Evolutionary conservation across 2,888 invertebrate species (phyloP).

Genomic region (Drosophila falleni): DNA sequence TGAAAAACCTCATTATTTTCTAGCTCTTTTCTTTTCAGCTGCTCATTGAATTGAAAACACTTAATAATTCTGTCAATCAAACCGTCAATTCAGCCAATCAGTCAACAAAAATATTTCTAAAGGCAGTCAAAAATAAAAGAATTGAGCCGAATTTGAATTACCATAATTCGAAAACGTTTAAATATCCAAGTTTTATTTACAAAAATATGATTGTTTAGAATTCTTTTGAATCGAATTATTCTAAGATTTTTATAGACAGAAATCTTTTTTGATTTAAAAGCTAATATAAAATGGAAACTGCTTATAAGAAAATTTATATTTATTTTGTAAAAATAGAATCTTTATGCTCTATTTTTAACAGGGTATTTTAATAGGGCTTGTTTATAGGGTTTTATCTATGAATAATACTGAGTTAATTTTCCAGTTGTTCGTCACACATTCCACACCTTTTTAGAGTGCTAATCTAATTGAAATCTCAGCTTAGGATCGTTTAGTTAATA

Average conservation of each 20-base stretch:
- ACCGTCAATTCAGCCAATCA: background rate
- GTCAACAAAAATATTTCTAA: background rate
- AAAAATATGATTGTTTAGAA: too few species aligned
- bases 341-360: background rate
- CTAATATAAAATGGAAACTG: too few species aligned
- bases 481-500: constrained; percentile 41
- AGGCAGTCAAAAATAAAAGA: background rate
- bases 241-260: too few species aligned
- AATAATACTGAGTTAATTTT: constrained; percentile 12
- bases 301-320: too few species aligned
- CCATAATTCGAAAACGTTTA: too few species aligned
- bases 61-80: background rate
- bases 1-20: background rate
- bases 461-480: constrained; percentile 47
- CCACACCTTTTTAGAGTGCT: constrained; percentile 35
- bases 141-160: too few species aligned
- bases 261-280: too few species aligned
- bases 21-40: background rate
- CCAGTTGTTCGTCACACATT: constrained; percentile 17
- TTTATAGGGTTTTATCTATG: background rate
- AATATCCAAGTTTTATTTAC: too few species aligned
- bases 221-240: too few species aligned
- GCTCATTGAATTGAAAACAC: background rate
- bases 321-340: too few species aligned
- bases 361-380: background rate